Evolutionary conservation across 2,113 vertebrate species (phyloP).

Genomic region (Cyanoliseus patagonus): DNA sequence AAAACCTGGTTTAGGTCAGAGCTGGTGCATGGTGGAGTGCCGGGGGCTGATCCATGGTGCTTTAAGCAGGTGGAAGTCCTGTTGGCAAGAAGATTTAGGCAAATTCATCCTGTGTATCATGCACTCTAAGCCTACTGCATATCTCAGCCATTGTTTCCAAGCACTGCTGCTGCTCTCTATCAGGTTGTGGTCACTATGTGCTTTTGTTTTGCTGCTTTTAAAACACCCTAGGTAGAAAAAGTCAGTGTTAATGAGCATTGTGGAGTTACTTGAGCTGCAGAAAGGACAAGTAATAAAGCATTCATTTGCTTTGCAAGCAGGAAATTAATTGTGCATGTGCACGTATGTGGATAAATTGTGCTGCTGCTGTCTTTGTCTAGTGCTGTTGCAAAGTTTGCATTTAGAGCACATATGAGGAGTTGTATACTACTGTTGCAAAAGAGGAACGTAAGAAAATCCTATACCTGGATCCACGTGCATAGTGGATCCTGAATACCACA

Average conservation of each 20-base stretch:
- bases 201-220: not conserved
- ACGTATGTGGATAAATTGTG: not conserved
- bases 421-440: not conserved
- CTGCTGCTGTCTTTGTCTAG: not conserved
- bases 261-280: not conserved
- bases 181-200: not conserved
- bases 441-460: not conserved
- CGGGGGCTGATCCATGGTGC: accelerated
- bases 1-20: not conserved
- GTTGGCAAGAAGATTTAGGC: not conserved
- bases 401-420: not conserved
- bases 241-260: not conserved
- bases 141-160: not conserved
- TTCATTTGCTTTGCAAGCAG: constrained; percentile 10
- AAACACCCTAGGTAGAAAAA: not conserved
- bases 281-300: constrained; percentile 12
- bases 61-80: not conserved
- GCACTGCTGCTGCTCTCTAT: not conserved
- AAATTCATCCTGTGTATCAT: not conserved
- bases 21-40: not conserved
- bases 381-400: not conserved
- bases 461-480: not conserved
- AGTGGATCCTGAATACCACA: not conserved
- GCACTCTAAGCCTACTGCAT: not conserved
- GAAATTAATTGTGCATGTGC: not conserved